Conservation (phyloP, 2,888 invertebrate species). For the Phytoseiulus persimilis region DNA sequence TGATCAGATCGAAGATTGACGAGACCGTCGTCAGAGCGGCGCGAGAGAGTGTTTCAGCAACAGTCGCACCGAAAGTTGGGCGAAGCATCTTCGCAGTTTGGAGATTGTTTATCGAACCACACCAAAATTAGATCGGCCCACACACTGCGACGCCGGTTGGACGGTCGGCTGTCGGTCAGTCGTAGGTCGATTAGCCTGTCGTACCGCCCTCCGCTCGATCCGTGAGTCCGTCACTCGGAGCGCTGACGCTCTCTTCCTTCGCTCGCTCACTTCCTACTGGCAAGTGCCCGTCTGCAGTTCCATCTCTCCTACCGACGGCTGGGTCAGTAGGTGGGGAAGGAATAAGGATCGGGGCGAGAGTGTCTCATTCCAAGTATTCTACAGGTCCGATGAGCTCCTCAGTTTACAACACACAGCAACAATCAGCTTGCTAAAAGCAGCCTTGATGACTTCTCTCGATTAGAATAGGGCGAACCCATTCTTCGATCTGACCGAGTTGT, state of each 20-base stretch:
- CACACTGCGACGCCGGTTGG: too few species aligned
- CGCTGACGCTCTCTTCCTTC: background rate
- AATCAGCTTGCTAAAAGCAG: background rate
- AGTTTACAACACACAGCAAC: background rate
- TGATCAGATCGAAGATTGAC: conserved; percentile 16
- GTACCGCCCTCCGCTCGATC: background rate
- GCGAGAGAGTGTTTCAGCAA: background rate
- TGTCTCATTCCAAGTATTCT: background rate
- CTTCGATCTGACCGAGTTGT: too few species aligned
- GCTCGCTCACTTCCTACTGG: background rate
- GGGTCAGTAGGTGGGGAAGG: background rate
- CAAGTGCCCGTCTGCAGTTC: background rate
- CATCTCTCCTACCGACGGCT: background rate
- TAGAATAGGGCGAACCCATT: too few species aligned
- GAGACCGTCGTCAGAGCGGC: background rate
- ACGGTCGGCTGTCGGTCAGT: too few species aligned
- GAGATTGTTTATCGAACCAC: background rate
- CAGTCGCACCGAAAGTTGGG: background rate
- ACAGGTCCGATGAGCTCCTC: background rate
- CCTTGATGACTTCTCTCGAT: too few species aligned
- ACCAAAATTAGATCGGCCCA: background rate
- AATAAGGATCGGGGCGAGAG: background rate
- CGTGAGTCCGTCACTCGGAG: background rate
- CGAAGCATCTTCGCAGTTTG: background rate
- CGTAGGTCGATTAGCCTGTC: background rate